phyloP scores from a whole-genome alignment of 2,888 invertebrate genomes.

The Adelphocoris suturalis region DNA sequence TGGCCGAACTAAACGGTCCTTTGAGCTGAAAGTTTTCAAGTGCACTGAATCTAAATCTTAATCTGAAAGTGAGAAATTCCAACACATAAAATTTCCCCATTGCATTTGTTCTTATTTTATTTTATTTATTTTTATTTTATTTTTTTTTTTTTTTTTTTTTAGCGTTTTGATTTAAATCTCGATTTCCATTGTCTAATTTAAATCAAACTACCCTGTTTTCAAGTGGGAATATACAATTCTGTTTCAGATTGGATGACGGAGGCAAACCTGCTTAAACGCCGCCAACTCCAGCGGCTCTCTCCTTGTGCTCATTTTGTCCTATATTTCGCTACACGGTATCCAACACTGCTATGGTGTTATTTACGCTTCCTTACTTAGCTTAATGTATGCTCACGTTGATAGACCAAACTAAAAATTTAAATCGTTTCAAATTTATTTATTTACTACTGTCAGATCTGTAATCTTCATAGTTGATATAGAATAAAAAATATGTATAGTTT shows the following conservation, averaged over 20 bases:
- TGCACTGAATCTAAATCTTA: too few relatives aligned
- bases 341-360: conserved; percentile 50
- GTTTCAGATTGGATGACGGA: conserved; percentile 59
- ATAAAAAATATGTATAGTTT: conserved; percentile 52
- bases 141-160: too few relatives aligned
- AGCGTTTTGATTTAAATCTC: too few relatives aligned
- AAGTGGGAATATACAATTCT: not conserved
- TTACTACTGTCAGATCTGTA: conserved; percentile 59
- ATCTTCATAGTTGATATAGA: conserved; percentile 45
- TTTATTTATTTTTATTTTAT: too few relatives aligned
- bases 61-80: too few relatives aligned
- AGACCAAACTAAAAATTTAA: conserved; percentile 62
- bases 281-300: not conserved
- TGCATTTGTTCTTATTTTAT: too few relatives aligned
- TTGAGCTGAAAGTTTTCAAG: too few relatives aligned
- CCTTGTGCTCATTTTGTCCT: conserved; percentile 57
- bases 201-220: too few relatives aligned
- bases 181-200: too few relatives aligned
- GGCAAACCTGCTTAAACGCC: conserved; percentile 50
- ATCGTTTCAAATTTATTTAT: conserved; percentile 54
- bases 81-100: too few relatives aligned
- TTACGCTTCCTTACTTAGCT: conserved; percentile 68
- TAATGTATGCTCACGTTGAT: conserved; percentile 63
- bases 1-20: too few relatives aligned
- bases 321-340: conserved; percentile 40